Conservation (phyloP, 1,140 invertebrate species). For the Leguminivora glycinivorella region DNA sequence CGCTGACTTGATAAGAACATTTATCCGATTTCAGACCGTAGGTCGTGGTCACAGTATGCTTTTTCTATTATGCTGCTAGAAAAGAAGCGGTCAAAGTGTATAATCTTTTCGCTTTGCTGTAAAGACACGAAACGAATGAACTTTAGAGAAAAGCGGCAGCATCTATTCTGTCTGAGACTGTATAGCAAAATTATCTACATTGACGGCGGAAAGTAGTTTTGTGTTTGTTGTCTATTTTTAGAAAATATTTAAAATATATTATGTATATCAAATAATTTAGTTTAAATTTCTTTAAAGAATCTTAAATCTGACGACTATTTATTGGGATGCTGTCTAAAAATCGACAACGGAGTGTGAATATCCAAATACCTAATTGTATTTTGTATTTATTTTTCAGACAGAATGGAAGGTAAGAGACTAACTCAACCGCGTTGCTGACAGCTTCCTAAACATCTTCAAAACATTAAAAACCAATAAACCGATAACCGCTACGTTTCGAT, state of each 20-base stretch:
- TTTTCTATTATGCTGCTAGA: conserved; percentile 21
- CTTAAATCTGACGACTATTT: too few species aligned
- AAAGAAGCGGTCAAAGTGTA: conserved; percentile 44
- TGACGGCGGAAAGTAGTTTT: too few species aligned
- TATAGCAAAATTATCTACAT: conserved; percentile 35
- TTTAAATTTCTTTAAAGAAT: too few species aligned
- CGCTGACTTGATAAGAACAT: conserved; percentile 30
- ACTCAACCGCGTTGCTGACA: neutral
- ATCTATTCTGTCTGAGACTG: conserved; percentile 52
- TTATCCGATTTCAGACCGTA: conserved; percentile 44
- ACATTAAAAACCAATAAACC: conserved; percentile 19
- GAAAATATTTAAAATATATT: neutral
- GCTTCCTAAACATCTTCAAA: neutral
- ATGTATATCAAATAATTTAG: too few species aligned
- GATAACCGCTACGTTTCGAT: conserved; percentile 44
- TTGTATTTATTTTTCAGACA: neutral
- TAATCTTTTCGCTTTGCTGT: conserved; percentile 61
- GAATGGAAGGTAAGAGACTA: too few species aligned
- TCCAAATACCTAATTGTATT: too few species aligned
- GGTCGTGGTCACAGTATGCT: conserved; percentile 29
- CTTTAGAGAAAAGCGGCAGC: conserved; percentile 65
- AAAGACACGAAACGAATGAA: conserved; percentile 66
- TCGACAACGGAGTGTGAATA: too few species aligned
- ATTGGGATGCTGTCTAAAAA: too few species aligned
- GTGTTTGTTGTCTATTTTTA: conserved; percentile 1